Evolutionary conservation across 2,888 invertebrate species (phyloP).

Genomic region (Nebria salina): DNA sequence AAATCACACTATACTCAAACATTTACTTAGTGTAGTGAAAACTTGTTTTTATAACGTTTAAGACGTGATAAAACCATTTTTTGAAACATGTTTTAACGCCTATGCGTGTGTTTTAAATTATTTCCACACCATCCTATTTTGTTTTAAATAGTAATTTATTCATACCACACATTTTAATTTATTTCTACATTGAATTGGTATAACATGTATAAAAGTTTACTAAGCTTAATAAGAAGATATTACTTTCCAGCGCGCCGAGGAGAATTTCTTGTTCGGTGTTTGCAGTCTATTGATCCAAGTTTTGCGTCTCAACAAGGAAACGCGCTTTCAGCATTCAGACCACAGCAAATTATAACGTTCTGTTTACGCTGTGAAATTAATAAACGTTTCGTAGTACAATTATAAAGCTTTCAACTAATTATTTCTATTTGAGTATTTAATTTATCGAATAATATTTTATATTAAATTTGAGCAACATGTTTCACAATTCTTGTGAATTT

Average conservation of each 20-base stretch:
- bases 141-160: too few species aligned
- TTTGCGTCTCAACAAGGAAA: background rate
- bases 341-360: background rate
- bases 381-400: background rate
- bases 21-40: too few species aligned
- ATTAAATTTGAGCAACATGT: background rate
- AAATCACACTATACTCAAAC: too few species aligned
- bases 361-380: background rate
- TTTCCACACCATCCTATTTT: too few species aligned
- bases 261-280: background rate
- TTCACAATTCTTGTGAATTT: background rate
- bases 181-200: too few species aligned
- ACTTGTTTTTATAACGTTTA: too few species aligned
- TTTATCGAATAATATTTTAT: background rate
- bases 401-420: background rate
- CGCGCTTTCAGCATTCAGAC: background rate
- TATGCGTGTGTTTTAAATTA: too few species aligned
- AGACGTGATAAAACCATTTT: too few species aligned
- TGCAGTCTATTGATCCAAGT: background rate
- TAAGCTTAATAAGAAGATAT: background rate
- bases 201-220: background rate
- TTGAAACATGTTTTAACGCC: too few species aligned
- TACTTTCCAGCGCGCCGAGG: background rate
- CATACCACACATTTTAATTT: too few species aligned
- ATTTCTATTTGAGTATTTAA: background rate